phyloP scores from a whole-genome alignment of 2,888 invertebrate species.

The Drosophila tripunctata region DNA sequence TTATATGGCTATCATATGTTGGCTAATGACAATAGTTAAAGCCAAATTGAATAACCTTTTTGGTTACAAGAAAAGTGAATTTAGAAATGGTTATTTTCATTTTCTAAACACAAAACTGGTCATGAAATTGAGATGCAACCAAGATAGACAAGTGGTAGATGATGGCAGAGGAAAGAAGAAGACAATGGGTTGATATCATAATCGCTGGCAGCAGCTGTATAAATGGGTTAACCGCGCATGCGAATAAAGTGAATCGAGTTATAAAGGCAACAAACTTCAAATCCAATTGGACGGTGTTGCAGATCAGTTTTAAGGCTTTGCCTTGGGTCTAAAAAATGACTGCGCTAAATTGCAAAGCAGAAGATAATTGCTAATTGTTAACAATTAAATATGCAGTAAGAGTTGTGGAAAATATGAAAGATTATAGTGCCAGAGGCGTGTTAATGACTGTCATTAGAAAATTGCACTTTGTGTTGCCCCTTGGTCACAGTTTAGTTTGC shows the following conservation, averaged over 20 bases:
- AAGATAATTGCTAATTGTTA: conserved; percentile 72
- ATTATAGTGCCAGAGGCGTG: conserved; percentile 26
- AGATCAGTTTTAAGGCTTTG: background rate
- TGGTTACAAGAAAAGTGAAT: conserved; percentile 32
- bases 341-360: conserved; percentile 55
- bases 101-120: conserved; percentile 41
- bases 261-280: conserved; percentile 23
- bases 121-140: conserved; percentile 6
- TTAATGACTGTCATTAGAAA: conserved; percentile 68
- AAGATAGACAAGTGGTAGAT: conserved; percentile 18
- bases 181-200: background rate
- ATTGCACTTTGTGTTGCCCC: too few relatives aligned
- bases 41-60: conserved; percentile 45
- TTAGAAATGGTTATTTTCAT: conserved; percentile 58
- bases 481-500: conserved; percentile 24
- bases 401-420: conserved; percentile 50
- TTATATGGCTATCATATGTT: conserved; percentile 31
- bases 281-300: conserved; percentile 26
- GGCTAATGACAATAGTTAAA: conserved; percentile 55
- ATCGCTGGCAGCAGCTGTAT: conserved; percentile 25
- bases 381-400: conserved; percentile 63
- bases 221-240: conserved; percentile 63
- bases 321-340: conserved; percentile 10
- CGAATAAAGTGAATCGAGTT: conserved; percentile 39
- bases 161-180: background rate